Percentiles rank a stretch among this genome's conserved stretches.
Evolutionary conservation across 2,797 vertebrate species (phyloP).

Genomic region (Scleropages formosus): DNA sequence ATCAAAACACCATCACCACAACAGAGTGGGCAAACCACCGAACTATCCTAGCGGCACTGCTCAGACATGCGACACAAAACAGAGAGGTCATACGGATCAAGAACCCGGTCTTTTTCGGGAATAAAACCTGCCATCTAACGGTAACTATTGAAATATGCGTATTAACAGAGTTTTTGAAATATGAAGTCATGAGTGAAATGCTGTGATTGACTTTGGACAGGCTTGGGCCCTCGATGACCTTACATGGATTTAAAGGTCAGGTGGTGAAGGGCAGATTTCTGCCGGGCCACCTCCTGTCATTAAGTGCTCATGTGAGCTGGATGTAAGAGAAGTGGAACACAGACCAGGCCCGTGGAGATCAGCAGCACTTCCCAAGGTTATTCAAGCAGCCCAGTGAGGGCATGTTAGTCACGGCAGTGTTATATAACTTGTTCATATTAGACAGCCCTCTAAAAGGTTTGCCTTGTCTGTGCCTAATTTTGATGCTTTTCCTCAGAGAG

Average conservation of each 20-base stretch:
- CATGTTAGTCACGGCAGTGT: not conserved
- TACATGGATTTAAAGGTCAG: not conserved
- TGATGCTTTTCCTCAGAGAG: not conserved
- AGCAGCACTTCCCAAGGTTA: not conserved
- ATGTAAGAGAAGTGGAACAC: not conserved
- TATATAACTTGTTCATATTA: not conserved
- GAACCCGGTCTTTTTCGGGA: too few species aligned
- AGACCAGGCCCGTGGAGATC: not conserved
- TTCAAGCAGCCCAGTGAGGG: not conserved
- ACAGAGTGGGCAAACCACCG: not conserved
- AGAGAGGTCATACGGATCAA: too few species aligned
- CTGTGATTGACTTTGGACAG: not conserved
- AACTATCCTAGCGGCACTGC: not conserved
- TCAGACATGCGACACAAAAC: not conserved
- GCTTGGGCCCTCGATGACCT: not conserved
- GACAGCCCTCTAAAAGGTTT: not conserved
- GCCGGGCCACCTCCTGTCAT: not conserved
- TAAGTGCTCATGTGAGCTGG: conserved; percentile 1
- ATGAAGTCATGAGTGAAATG: not conserved
- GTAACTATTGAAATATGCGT: not conserved
- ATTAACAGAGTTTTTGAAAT: not conserved
- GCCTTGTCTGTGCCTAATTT: not conserved
- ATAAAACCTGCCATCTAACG: not conserved
- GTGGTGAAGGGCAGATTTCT: not conserved
- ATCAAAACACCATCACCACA: not conserved